Percentiles rank a stretch among this genome's conserved stretches.
Evolutionary conservation across 1,140 invertebrate species (phyloP).

Genomic region (Drosophila quadrilineata): DNA sequence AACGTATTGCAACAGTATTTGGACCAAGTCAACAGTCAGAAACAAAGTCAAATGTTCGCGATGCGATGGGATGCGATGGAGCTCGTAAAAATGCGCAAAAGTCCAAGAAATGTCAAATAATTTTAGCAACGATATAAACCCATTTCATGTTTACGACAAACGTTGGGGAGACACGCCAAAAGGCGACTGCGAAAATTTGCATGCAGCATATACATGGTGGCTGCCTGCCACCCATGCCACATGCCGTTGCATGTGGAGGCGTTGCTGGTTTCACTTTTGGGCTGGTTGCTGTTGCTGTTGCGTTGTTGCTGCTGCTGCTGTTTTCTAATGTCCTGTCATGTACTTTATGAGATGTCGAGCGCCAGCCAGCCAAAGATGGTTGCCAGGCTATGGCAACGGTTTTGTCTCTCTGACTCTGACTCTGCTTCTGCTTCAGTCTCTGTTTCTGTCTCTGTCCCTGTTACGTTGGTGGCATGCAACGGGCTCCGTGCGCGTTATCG

Average conservation of each 20-base stretch:
- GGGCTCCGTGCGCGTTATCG: conserved; percentile 70
- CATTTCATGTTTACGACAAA: conserved; percentile 80
- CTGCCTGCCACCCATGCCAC: neutral
- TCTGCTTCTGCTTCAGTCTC: too few relatives aligned
- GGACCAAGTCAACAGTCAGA: conserved; percentile 52
- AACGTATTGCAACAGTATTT: too few relatives aligned
- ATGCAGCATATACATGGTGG: conserved; percentile 34
- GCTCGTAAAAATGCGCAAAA: conserved; percentile 77
- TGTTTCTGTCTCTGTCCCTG: conserved; percentile 33
- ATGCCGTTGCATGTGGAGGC: conserved; percentile 46
- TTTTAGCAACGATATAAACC: conserved; percentile 81
- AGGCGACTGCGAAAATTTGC: conserved; percentile 52
- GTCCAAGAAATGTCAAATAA: conserved; percentile 81
- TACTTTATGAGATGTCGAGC: conserved; percentile 80
- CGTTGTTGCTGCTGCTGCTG: conserved; percentile 39
- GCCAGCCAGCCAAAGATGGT: conserved; percentile 75
- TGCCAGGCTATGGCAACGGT: too few relatives aligned
- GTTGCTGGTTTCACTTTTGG: conserved; percentile 42
- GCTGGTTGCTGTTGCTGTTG: conserved; percentile 35
- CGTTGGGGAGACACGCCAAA: conserved; percentile 37
- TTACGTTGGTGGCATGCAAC: conserved; percentile 13
- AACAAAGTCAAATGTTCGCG: conserved; percentile 53
- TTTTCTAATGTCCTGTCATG: conserved; percentile 80
- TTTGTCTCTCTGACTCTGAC: too few relatives aligned
- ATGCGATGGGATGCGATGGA: conserved; percentile 17